Base-by-base conservation (phyloP, 2,797 vertebrate species). In the Sebastes hubbsi region DNA sequence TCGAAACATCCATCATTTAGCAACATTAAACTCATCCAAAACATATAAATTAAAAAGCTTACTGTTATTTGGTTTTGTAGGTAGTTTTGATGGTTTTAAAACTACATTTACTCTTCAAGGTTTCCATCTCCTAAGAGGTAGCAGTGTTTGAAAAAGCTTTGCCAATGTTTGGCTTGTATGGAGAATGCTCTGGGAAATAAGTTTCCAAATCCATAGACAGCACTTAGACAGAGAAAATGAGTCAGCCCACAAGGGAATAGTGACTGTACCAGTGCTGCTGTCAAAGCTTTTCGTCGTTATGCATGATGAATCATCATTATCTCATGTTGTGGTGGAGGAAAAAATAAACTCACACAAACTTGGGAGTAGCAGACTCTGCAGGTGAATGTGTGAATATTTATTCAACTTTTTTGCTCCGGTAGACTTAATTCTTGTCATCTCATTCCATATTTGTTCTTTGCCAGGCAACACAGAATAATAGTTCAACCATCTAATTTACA, bases 221-320 rank as follows among this genome's bases (percentile, higher is more conserved):
- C 6, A 49, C 52, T 65, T 49, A 83, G 59, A 83, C 46, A 61
- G 68, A 82, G 81, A 81, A 71, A 72, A 68, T 82, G 80, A 91
- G 46, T 86, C 73, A 79, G 46, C 73, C 49, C 78, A 32, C 1
- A 1, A 54, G 64, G 62, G 86, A 81, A 22, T 34, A 81, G 66
- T 30, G 66, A 69, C 56, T 59, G 36, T 34, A 42, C 20, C 20
- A 27, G 22, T 2, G 38, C 75, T 58, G 60, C 65, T 86, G 65
- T 77, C 29, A 56, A 32, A 74, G 72, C 64, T 32, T 72, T 83
- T 66, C 71, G 69, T 75, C 60, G 68, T 65, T 63, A 18, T 11
- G 29, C 25, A 5, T 12, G 0, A 32, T 84, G 77, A 77, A 46
- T 88, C 78, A 80, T 73, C 29, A 8, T 75, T 36, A 52, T 32